phyloP scores from a whole-genome alignment of 92 coral and sea anemone genomes.

The Epizoanthus stellaris region DNA sequence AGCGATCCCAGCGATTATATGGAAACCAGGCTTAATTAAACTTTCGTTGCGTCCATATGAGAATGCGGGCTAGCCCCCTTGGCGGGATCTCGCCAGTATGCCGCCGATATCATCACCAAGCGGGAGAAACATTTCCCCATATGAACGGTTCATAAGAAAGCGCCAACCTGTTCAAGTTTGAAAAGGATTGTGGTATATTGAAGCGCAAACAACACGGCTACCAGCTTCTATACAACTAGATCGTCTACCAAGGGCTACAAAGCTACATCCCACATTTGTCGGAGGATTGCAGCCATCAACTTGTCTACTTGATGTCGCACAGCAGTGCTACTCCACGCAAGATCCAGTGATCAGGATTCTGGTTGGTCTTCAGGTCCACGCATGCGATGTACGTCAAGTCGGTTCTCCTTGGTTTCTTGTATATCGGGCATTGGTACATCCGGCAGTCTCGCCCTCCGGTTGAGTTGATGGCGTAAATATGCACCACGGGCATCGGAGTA shows the following conservation, averaged over 20 bases:
- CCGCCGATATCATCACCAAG: neutral
- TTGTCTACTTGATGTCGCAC: slow-evolving; percentile 87
- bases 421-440: slow-evolving; percentile 98
- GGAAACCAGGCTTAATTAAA: too few species aligned
- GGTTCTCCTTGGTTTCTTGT: slow-evolving; percentile 96
- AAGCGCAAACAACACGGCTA: too few species aligned
- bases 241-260: too few species aligned
- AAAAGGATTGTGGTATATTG: neutral
- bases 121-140: neutral
- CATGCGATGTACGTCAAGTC: slow-evolving; percentile 97
- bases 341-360: slow-evolving; percentile 99
- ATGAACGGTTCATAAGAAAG: neutral
- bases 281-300: neutral
- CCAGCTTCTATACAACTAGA: too few species aligned
- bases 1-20: too few species aligned
- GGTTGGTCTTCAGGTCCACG: slow-evolving; percentile 97
- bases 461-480: slow-evolving; percentile 96
- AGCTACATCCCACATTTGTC: too few species aligned
- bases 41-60: too few species aligned
- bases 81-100: too few species aligned
- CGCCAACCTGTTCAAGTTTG: neutral
- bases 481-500: slow-evolving; percentile 95
- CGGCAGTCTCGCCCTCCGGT: slow-evolving; percentile 95
- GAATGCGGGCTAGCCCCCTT: too few species aligned
- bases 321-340: slow-evolving; percentile 97